Conservation (phyloP, 2,797 vertebrate genomes). For the Enteromius treurensis region DNA sequence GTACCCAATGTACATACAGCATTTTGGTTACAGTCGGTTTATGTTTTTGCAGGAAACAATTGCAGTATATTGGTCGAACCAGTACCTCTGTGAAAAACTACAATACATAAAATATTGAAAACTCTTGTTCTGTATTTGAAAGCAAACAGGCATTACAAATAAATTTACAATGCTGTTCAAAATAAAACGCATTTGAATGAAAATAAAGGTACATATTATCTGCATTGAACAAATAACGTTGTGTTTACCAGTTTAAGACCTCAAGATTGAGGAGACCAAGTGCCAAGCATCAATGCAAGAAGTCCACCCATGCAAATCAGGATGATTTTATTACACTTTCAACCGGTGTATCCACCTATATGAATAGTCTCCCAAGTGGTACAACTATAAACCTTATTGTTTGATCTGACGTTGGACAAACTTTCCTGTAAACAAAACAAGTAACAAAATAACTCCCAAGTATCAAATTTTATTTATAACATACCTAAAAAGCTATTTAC, state of each 20-base stretch:
- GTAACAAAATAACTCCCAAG: slow-evolving; percentile 71
- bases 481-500: slow-evolving; percentile 89
- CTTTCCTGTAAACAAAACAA: slow-evolving; percentile 43
- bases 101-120: background rate
- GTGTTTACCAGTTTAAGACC: slow-evolving; percentile 34
- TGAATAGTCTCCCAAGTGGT: slow-evolving; percentile 19
- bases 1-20: too few relatives aligned
- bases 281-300: slow-evolving; percentile 14
- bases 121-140: slow-evolving; percentile 45
- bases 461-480: slow-evolving; percentile 94
- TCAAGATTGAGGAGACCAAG: slow-evolving; percentile 27
- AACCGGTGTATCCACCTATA: background rate
- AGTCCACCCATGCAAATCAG: background rate
- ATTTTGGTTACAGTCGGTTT: background rate
- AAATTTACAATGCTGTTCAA: slow-evolving; percentile 11
- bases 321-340: slow-evolving; percentile 8
- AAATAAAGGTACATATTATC: slow-evolving; percentile 28
- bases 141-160: slow-evolving; percentile 34
- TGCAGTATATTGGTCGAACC: background rate
- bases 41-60: background rate
- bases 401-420: background rate
- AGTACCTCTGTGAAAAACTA: background rate
- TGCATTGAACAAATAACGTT: slow-evolving; percentile 18
- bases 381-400: background rate
- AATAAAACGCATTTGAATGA: slow-evolving; percentile 28